phyloP scores from a whole-genome alignment of 64 coral and sea anemone genomes.

The Actinia equina region DNA sequence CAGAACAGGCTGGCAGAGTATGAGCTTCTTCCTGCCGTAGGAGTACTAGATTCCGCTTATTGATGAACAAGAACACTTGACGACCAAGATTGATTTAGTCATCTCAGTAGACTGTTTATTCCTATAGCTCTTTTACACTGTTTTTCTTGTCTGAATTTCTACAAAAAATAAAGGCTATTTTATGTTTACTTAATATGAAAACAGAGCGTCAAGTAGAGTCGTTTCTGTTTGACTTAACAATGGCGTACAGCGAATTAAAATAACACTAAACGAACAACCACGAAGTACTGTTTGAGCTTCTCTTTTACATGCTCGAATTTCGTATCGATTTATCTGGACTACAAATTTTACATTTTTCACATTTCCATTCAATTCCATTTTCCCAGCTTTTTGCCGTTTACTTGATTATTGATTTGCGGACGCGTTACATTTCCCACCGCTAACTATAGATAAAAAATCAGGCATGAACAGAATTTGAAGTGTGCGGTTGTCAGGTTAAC shows the following conservation, averaged over 20 bases:
- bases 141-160: neutral
- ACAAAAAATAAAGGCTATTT: neutral
- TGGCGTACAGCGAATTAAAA: neutral
- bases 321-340: neutral
- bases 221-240: slow-evolving; percentile 4
- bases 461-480: neutral
- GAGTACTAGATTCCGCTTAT: neutral
- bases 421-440: neutral
- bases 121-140: neutral
- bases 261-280: neutral
- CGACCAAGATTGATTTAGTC: neutral
- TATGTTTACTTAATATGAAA: neutral
- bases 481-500: neutral
- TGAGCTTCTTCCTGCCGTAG: neutral
- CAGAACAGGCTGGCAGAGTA: neutral
- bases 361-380: neutral
- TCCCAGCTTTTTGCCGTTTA: neutral
- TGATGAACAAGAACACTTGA: neutral
- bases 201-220: neutral
- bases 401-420: neutral
- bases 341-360: neutral
- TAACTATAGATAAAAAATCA: neutral
- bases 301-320: neutral
- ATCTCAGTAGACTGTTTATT: neutral
- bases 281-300: neutral